Base-by-base conservation (phyloP, 1,140 invertebrate species). In the Lithobius niger region DNA sequence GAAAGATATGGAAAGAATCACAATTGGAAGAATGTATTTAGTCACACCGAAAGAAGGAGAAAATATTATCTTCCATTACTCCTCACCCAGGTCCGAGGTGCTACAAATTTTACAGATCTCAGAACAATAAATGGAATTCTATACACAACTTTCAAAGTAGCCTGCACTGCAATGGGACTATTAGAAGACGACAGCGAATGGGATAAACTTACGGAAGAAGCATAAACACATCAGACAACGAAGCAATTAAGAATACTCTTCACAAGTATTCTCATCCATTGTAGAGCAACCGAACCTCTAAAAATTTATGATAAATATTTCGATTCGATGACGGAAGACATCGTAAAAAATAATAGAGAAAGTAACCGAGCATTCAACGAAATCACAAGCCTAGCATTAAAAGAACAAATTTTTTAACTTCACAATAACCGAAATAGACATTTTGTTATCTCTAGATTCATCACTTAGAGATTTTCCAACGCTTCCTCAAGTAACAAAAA, bases 1-100 rank as follows among this genome's bases (percentile, higher is more conserved):
- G 48, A 28, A 19, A 47, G 59, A 19, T 57, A 57, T 42, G 43
- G 55, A 52, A 60, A 67, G 43, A 59, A 61, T n/a, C 52, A 69
- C 19, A 64, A 65, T 47, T 58, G 65, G 66, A 42, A 60, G 67
- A 60, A 61, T 72, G 16, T 71, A 72, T 59, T 63, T 62, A 6
- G 57, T 74, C 27, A 63, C 67, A 62, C 66, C 69, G 31, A 67
- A 65, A n/a, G 64, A 69, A 51, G 57, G 53, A n/a, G 67, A 74
- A 74, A 62, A 71, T 74, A 60, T 63, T 65, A 67, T 65, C 58
- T 75, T 49, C 60, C 67, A 55, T 40, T 75, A 49, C 61, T 75
- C 50, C 63, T 76, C 60, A 51, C 64, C 60, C 51, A 77, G 60
- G 56, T 75, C 61, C 64, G 52, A 60, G 72, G 71, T 26, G 66